Conservation (phyloP, 2,888 invertebrate genomes). For the Oligia fasciuncula region DNA sequence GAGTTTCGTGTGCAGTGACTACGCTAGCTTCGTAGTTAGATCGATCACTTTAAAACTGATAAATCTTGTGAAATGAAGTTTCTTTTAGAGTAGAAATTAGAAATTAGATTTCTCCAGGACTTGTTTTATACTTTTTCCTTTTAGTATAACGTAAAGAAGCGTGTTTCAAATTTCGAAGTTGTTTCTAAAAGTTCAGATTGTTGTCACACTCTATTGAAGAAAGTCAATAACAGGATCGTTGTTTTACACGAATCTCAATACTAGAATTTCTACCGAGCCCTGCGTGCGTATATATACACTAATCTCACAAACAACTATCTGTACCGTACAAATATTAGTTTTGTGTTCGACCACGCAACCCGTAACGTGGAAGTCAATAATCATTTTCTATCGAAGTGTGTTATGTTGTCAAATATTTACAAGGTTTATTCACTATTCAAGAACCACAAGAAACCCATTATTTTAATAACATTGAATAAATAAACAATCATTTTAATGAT, state of each 20-base stretch:
- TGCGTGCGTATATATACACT: slow-evolving; percentile 13
- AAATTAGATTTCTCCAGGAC: slow-evolving; percentile 27
- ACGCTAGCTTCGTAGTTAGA: slow-evolving; percentile 48
- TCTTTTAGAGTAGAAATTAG: slow-evolving; percentile 42
- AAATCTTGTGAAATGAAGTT: slow-evolving; percentile 45
- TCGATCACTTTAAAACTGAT: slow-evolving; percentile 56
- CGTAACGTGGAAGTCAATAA: background rate
- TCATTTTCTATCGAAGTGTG: slow-evolving; percentile 10
- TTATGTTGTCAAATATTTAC: slow-evolving; percentile 20
- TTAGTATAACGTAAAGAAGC: background rate
- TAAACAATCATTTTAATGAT: slow-evolving; percentile 77
- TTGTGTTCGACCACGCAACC: slow-evolving; percentile 1
- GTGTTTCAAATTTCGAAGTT: slow-evolving; percentile 3
- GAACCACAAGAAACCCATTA: slow-evolving; percentile 23
- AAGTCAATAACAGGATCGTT: background rate
- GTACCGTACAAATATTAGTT: slow-evolving; percentile 24
- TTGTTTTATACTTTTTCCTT: background rate
- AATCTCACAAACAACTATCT: slow-evolving; percentile 6
- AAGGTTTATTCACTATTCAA: background rate
- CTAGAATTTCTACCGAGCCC: background rate
- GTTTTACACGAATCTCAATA: background rate
- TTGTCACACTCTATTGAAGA: background rate
- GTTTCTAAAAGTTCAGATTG: background rate
- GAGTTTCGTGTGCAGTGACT: slow-evolving; percentile 46
- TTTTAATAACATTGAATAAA: slow-evolving; percentile 55